phyloP scores from a whole-genome alignment of 2,888 invertebrate species.

The Napeogenes sylphis region DNA sequence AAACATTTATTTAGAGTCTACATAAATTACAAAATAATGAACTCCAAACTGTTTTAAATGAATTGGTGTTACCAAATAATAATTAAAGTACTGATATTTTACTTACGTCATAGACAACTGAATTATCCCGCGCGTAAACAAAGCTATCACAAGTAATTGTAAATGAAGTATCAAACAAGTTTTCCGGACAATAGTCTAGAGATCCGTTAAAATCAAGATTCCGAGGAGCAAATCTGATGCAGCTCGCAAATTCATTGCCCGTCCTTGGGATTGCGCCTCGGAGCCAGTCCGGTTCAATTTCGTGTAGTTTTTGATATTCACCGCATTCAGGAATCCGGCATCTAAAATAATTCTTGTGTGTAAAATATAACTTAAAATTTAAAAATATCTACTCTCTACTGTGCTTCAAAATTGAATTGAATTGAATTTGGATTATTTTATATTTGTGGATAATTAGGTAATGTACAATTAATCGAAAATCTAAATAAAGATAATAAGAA shows the following conservation, averaged over 20 bases:
- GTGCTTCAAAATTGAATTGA: too few relatives aligned
- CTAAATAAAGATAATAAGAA: too few relatives aligned
- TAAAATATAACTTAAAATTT: neutral
- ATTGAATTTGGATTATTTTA: too few relatives aligned
- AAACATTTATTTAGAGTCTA: too few relatives aligned
- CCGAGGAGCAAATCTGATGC: constrained; percentile 56
- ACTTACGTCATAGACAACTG: constrained; percentile 64
- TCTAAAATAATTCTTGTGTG: constrained; percentile 40
- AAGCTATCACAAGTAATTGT: constrained; percentile 46
- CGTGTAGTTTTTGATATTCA: constrained; percentile 46
- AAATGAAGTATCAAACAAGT: constrained; percentile 40
- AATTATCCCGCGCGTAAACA: constrained; percentile 56
- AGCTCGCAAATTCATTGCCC: constrained; percentile 54
- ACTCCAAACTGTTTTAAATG: too few relatives aligned
- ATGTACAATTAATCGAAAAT: too few relatives aligned
- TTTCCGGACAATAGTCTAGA: constrained; percentile 47
- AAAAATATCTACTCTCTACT: too few relatives aligned
- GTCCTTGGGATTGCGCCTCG: constrained; percentile 59
- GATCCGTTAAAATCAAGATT: constrained; percentile 41
- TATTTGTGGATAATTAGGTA: too few relatives aligned
- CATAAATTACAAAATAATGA: too few relatives aligned
- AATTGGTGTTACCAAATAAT: too few relatives aligned
- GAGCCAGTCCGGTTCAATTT: constrained; percentile 64
- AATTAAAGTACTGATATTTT: neutral
- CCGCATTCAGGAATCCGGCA: constrained; percentile 75